Conservation (phyloP, 1,140 invertebrate species). For the Periplaneta americana region DNA sequence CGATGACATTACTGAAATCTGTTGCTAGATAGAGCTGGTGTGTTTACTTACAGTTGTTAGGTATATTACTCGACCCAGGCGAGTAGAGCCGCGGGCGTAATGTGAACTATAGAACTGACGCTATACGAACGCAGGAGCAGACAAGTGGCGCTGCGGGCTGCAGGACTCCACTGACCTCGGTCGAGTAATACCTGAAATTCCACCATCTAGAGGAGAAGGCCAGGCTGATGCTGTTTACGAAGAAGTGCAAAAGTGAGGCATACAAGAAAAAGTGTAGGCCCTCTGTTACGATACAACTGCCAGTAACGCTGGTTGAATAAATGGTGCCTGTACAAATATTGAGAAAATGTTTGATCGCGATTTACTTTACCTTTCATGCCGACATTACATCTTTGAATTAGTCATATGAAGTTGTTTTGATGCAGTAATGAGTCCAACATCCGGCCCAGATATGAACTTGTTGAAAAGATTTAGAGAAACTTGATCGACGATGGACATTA, state of each 20-base stretch:
- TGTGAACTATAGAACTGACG: too few species aligned
- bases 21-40: not conserved
- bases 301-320: not conserved
- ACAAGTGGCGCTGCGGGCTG: too few species aligned
- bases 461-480: too few species aligned
- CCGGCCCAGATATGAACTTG: too few species aligned
- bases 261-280: not conserved
- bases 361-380: not conserved
- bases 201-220: not conserved
- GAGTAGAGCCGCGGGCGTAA: too few species aligned
- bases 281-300: not conserved
- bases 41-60: not conserved
- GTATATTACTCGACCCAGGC: not conserved
- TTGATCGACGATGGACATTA: too few species aligned
- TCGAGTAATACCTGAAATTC: too few species aligned
- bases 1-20: not conserved
- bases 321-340: not conserved
- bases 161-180: too few species aligned
- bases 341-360: too few species aligned
- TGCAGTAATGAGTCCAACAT: too few species aligned
- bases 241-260: not conserved
- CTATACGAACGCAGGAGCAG: not conserved
- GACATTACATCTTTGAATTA: too few species aligned
- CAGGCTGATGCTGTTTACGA: not conserved
- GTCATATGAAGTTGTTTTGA: too few species aligned